phyloP scores from a whole-genome alignment of 1,140 invertebrate species.

The Calephelis nemesis region DNA sequence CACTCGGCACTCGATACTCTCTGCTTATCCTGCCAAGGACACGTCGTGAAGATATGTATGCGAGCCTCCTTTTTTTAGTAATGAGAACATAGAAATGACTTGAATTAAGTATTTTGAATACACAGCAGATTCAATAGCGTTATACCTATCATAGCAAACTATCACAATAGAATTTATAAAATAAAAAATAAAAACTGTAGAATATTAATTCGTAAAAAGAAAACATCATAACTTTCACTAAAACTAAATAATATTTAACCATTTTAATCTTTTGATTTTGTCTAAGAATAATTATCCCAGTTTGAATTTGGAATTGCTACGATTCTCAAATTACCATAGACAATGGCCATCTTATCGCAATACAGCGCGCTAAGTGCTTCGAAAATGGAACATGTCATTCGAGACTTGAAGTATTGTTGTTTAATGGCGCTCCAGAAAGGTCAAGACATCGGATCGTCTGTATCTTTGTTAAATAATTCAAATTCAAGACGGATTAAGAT shows the following conservation, averaged over 20 bases:
- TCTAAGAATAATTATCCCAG: constrained; percentile 10
- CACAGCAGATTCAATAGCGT: no score
- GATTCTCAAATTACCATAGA: constrained; percentile 34
- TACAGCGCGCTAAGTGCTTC: constrained; percentile 39
- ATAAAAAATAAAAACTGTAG: no score
- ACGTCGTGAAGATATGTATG: no score
- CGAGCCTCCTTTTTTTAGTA: no score
- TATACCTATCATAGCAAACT: no score
- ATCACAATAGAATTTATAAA: no score
- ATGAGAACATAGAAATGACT: no score
- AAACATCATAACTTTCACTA: no score
- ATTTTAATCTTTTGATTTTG: not conserved
- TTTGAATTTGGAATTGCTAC: constrained; percentile 17
- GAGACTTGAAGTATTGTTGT: constrained; percentile 39
- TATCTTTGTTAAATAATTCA: not conserved
- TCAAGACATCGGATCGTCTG: constrained; percentile 17
- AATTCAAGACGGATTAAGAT: not conserved
- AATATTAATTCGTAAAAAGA: no score
- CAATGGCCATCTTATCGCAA: constrained; percentile 33
- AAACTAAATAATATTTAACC: not conserved
- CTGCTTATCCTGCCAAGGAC: no score
- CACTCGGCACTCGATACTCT: no score
- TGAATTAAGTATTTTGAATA: no score
- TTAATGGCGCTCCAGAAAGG: constrained; percentile 31
- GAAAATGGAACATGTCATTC: constrained; percentile 43